A percentile compares a stretch with the other conserved stretches of the same genome.
Evolutionary conservation across 2,888 invertebrate genomes (phyloP).

Genomic region (Melitaea athalia): DNA sequence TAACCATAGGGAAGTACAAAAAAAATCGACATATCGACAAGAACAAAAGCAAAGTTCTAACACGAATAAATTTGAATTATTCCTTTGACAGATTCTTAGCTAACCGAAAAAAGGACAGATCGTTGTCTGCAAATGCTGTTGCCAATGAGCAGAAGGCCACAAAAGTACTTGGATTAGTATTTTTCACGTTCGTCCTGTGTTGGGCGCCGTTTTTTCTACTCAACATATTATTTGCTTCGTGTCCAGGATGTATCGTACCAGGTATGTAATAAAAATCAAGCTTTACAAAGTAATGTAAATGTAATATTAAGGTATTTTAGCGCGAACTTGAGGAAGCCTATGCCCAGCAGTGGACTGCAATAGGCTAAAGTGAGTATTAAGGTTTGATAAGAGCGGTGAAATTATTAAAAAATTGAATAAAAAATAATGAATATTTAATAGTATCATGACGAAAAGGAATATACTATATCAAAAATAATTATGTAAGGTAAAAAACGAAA

Average conservation of each 20-base stretch:
- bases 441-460: too few relatives aligned
- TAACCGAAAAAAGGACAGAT: constrained; percentile 86
- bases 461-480: too few relatives aligned
- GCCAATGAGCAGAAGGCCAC: constrained; percentile 98
- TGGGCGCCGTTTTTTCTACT: constrained; percentile 96
- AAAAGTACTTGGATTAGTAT: constrained; percentile 94
- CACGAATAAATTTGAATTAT: neutral
- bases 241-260: constrained; percentile 89
- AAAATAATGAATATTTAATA: too few relatives aligned
- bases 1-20: neutral
- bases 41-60: neutral
- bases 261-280: constrained; percentile 55
- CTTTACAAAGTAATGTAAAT: too few relatives aligned
- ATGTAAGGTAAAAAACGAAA: too few relatives aligned
- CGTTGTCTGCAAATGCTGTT: constrained; percentile 89
- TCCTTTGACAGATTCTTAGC: constrained; percentile 77
- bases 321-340: too few relatives aligned
- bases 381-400: too few relatives aligned
- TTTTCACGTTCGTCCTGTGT: constrained; percentile 95
- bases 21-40: too few relatives aligned
- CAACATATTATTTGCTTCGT: constrained; percentile 93
- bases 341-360: too few relatives aligned
- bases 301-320: too few relatives aligned
- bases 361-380: too few relatives aligned
- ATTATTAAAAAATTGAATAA: too few relatives aligned